Base-by-base conservation (phyloP, 2,888 invertebrate genomes). In the Punctoribates punctum region DNA sequence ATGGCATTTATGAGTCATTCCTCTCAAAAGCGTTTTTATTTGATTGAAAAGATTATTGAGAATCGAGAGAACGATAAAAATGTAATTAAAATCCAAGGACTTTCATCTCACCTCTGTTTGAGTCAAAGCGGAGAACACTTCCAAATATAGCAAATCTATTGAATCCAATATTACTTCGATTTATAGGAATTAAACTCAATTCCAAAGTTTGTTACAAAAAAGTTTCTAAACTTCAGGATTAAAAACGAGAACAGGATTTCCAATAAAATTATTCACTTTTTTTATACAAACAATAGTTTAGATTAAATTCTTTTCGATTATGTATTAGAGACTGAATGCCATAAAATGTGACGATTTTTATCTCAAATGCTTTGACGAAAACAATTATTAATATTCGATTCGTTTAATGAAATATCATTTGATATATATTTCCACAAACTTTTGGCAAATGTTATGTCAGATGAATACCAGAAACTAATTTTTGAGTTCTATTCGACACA, bases 71-170 rank as follows among this genome's bases (percentile, higher is more conserved):
- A 4, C n/a, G 54, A 54, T 54, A 54, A 54, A 54, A 54, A 54
- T 54, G 54, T 54, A 54, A 54, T 54, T 54, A 54, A 54, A 54
- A 54, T 54, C n/a, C 54, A 54, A 54, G 54, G 54, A 6, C 54
- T 54, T 6, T 20, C n/a, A 13, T 48, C 48, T n/a, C n/a, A 13
- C n/a, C 48, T n/a, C 48, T 48, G 15, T n/a, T 48, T 13, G 13
- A n/a, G n/a, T 54, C 54, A 4, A 15, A n/a, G n/a, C 54, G 15
- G 4, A 48, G 4, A 54, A 54, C 54, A n/a, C 54, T 54, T 54
- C 54, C 54, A 54, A n/a, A 54, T 54, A 54, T 54, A 54, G 54
- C 48, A 13, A 11, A 9, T 48, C 5, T 48, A 48, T 48, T 15
- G 15, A 48, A 48, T 48, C 2, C 48, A 48, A 17, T 48, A 48